Conservation (phyloP, 1,140 invertebrate genomes). For the Zaprionus vittiger region DNA sequence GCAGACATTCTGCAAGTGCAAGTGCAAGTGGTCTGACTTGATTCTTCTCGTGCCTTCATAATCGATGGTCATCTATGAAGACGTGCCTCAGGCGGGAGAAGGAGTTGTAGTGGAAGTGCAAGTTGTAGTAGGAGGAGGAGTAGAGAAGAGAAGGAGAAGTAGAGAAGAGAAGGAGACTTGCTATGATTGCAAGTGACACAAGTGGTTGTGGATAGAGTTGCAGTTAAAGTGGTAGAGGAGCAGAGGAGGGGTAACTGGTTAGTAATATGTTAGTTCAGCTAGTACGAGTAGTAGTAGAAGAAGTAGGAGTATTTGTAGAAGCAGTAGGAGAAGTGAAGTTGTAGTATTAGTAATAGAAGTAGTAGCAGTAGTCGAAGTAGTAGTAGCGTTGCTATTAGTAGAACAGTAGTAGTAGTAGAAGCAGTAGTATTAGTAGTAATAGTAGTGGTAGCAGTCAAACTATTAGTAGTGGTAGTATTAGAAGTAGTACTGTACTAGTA, state of each 20-base stretch:
- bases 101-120: neutral
- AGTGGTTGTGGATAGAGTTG: no score
- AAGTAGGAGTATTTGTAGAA: no score
- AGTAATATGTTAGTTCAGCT: no score
- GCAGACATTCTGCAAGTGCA: slow-evolving; percentile 6
- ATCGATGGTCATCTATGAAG: slow-evolving; percentile 15
- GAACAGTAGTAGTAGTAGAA: neutral
- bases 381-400: neutral
- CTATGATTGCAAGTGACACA: neutral
- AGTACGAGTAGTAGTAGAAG: no score
- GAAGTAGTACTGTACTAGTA: no score
- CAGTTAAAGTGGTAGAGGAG: no score
- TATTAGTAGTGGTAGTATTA: no score
- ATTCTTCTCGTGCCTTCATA: slow-evolving; percentile 30
- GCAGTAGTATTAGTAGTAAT: no score
- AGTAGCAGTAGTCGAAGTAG: neutral
- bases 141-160: neutral
- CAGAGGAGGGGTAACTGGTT: no score
- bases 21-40: neutral
- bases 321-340: neutral
- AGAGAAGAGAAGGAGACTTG: neutral
- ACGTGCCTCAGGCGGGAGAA: slow-evolving; percentile 32
- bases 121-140: neutral
- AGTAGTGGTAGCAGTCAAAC: no score
- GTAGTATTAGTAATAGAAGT: neutral